Evolutionary conservation across 2,797 vertebrate species (phyloP).

Genomic region (Dendrocincla tyrannina): DNA sequence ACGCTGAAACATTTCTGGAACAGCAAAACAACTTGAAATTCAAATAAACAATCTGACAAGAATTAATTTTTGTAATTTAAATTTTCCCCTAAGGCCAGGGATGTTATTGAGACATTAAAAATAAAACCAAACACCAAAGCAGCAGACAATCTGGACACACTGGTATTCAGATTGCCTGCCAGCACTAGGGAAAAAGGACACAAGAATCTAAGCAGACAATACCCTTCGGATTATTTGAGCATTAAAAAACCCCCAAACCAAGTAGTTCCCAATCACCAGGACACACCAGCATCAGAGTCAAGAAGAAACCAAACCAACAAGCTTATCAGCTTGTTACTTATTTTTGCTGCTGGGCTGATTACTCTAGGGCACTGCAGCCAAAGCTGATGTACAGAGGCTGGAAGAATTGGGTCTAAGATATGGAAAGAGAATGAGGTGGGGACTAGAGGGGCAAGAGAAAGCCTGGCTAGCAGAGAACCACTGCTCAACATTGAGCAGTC

Average conservation of each 20-base stretch:
- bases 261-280: background rate
- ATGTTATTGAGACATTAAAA: background rate
- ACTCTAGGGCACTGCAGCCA: background rate
- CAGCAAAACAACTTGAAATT: constrained; percentile 5
- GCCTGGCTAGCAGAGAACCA: background rate
- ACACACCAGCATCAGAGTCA: background rate
- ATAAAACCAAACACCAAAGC: background rate
- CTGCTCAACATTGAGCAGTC: background rate
- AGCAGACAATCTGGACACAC: background rate
- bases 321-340: background rate
- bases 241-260: background rate
- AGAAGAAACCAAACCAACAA: background rate
- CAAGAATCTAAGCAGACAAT: background rate
- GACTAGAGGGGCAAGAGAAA: background rate
- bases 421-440: background rate
- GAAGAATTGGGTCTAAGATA: background rate
- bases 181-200: background rate
- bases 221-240: background rate
- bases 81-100: background rate
- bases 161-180: background rate
- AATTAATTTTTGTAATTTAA: constrained; percentile 38
- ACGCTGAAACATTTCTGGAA: background rate
- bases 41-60: background rate
- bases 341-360: background rate
- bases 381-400: background rate